A percentile compares a stretch with the other conserved stretches of the same genome.
phyloP scores from a whole-genome alignment of 2,113 vertebrate species.

The Regulus satrapa region DNA sequence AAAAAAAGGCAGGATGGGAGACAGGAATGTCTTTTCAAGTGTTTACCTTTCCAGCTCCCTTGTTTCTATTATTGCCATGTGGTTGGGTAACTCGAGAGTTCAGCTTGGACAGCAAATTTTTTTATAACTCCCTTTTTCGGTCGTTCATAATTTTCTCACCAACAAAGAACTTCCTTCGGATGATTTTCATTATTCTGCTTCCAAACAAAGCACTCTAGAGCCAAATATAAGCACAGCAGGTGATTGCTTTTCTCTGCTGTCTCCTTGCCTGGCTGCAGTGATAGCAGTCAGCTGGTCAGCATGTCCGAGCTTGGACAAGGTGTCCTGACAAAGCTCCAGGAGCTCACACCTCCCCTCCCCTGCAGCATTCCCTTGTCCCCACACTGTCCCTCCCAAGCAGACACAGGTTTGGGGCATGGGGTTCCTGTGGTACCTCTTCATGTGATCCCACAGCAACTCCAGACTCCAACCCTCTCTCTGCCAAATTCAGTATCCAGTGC shows the following conservation, averaged over 20 bases:
- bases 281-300: not conserved
- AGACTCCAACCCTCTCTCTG: not conserved
- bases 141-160: constrained; percentile 21
- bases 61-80: constrained; percentile 46
- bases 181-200: constrained; percentile 18
- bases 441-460: not conserved
- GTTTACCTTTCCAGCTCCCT: constrained; percentile 49
- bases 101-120: constrained; percentile 20
- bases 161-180: constrained; percentile 21
- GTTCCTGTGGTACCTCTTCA: not conserved
- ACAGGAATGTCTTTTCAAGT: not conserved
- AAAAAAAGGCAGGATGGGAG: not conserved
- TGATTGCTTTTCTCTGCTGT: not conserved
- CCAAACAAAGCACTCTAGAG: constrained; percentile 18
- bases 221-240: constrained; percentile 19
- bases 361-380: not conserved
- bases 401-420: not conserved
- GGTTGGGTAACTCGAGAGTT: not conserved
- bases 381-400: not conserved
- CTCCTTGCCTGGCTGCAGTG: not conserved
- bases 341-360: not conserved
- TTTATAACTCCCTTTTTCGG: constrained; percentile 10
- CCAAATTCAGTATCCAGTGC: not conserved
- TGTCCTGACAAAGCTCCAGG: not conserved
- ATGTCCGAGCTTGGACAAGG: accelerated